Evolutionary conservation across 1,140 invertebrate genomes (phyloP).

Genomic region (Euschistus heros): DNA sequence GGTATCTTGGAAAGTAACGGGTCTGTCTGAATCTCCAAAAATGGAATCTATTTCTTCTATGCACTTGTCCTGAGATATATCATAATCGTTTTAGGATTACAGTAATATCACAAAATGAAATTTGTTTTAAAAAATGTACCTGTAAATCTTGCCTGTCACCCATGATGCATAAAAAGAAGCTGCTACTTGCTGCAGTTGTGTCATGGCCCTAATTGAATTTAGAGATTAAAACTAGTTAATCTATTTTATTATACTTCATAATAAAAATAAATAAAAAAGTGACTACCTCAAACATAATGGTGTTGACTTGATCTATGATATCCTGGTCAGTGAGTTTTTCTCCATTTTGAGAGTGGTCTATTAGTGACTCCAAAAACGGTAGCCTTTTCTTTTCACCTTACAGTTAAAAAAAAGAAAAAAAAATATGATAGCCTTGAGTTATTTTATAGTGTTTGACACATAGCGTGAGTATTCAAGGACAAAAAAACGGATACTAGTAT

Average conservation of each 20-base stretch:
- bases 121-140: conserved; percentile 38
- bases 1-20: conserved; percentile 62
- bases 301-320: conserved; percentile 85
- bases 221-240: neutral
- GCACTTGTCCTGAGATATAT: conserved; percentile 47
- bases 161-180: conserved; percentile 73
- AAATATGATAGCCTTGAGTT: too few species aligned
- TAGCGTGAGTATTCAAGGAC: too few species aligned
- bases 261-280: too few species aligned
- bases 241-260: too few species aligned
- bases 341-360: conserved; percentile 71
- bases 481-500: too few species aligned
- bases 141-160: conserved; percentile 59
- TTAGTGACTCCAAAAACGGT: conserved; percentile 85
- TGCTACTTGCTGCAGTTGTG: conserved; percentile 75
- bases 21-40: conserved; percentile 65
- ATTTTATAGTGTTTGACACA: too few species aligned
- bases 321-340: conserved; percentile 69
- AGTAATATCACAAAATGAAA: too few species aligned
- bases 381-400: conserved; percentile 67
- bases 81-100: too few species aligned
- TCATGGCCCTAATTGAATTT: conserved; percentile 62
- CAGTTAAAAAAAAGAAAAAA: neutral
- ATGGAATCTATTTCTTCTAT: conserved; percentile 72
- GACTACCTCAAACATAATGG: conserved; percentile 82